Evolutionary conservation across 2,797 vertebrate genomes (phyloP).

Genomic region (Philypnodon macrostomus): DNA sequence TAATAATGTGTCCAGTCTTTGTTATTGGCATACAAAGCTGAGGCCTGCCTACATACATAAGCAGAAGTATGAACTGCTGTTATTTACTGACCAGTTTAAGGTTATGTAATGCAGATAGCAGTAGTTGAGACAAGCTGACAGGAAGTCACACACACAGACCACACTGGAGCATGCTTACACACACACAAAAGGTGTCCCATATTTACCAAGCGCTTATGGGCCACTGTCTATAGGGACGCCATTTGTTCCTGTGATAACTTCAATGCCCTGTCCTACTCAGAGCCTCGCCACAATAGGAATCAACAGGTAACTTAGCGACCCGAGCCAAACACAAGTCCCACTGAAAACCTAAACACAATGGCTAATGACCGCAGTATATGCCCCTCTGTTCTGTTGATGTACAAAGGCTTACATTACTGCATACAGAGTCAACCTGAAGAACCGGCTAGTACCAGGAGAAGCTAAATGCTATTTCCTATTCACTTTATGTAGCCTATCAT

Average conservation of each 20-base stretch:
- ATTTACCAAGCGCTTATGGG: slow-evolving; percentile 39
- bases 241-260: slow-evolving; percentile 32
- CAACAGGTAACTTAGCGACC: slow-evolving; percentile 55
- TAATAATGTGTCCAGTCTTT: too few species aligned
- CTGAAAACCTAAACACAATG: slow-evolving; percentile 30
- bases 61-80: slow-evolving; percentile 6
- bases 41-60: not conserved
- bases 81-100: slow-evolving; percentile 17
- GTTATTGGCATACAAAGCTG: not conserved
- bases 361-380: slow-evolving; percentile 30
- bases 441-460: not conserved
- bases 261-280: slow-evolving; percentile 28
- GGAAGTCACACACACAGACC: slow-evolving; percentile 24
- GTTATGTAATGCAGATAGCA: slow-evolving; percentile 23
- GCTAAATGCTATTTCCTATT: slow-evolving; percentile 24
- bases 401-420: slow-evolving; percentile 18
- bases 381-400: slow-evolving; percentile 14
- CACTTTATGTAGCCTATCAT: slow-evolving; percentile 16
- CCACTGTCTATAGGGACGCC: slow-evolving; percentile 38
- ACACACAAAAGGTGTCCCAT: slow-evolving; percentile 44
- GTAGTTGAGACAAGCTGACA: slow-evolving; percentile 25
- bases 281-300: slow-evolving; percentile 45
- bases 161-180: slow-evolving; percentile 20
- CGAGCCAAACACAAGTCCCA: slow-evolving; percentile 43
- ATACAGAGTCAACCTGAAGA: slow-evolving; percentile 32